Evolutionary conservation across 2,797 vertebrate genomes (phyloP), one percentile per base, ranked within the genome.

Genomic region (Podargus strigoides): DNA sequence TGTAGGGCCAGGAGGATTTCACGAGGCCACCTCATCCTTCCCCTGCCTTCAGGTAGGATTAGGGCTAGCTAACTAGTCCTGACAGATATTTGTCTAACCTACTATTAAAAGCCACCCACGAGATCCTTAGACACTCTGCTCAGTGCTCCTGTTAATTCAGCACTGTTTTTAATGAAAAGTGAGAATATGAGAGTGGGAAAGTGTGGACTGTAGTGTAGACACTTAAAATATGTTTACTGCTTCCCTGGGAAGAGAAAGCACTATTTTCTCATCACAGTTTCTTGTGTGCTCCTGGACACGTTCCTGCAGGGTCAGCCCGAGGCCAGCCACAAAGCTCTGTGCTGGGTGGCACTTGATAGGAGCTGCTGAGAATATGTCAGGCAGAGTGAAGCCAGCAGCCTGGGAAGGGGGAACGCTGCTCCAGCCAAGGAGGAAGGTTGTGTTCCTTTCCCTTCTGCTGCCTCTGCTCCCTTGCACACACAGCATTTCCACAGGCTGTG

Each of bases 281-380:
- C 64, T 44, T 39, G 9, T 10, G 5, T 73, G 18, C 4, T 93
- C 7, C 53, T 89, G 70, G 20, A 7, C 47, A 14, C 0, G 0
- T 42, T 67, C 14, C 82, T 55, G 32, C 0, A 1, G 23, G 27
- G 20, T 68, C 56, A 93, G 3, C 10, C 14, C 1, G 1, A 46
- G 13, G 16, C 8, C 0, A 0, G 15, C 7, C 67, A 46, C 0
- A 0, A 49, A 69, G 17, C 18, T 62, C 63, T 56, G 24, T 0
- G 0, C 47, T 84, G 53, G n/a, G 34, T 49, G 56, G 32, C 7
- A 16, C 21, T 63, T 59, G 37, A 21, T 46, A 50, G 78, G 41
- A 82, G 6, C 20, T 73, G 26, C 32, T 28, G 34, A 59, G 32
- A 67, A 34, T 34, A 9, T 0, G 1, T 10, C 0, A 4, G 63